Evolutionary conservation across 2,888 invertebrate species (phyloP), one percentile per base, ranked within the genome.

Genomic region (Dryobotodes eremita): DNA sequence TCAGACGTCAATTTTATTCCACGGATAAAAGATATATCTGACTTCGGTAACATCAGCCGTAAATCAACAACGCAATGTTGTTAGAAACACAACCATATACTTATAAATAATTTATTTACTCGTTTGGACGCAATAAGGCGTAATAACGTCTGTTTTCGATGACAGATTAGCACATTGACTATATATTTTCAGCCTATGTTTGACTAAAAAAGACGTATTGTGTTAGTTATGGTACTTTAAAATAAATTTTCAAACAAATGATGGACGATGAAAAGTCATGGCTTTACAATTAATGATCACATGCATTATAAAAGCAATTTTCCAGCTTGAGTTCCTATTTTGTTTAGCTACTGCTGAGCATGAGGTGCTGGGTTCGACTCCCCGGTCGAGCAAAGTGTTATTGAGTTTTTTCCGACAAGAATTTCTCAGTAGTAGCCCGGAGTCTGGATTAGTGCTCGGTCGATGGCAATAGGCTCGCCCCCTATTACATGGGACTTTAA

Each of bases 81-180:
- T 69, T 61, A 69, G 13, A 55, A 31, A n/a, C 50, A 57, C 13
- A 48, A 48, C 26, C 20, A 26, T 81, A 73, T 62, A 73, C 55
- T 72, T 85, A 76, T 20, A 57, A 68, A 69, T 81, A 64, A 81
- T 76, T 82, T 83, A 76, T 81, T 81, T 83, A 76, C 76, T 70
- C 71, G 72, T 75, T 84, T 76, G 59, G n/a, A 59, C 70, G 77
- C 66, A 85, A 74, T 71, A 53, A 23, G 1, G 10, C 13, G 36
- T 66, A 65, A 72, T 75, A 53, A 71, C 13, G 13, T 13, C 26
- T 55, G 55, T 57, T 42, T 64, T 46, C 31, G 4, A 61, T 65
- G 50, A 13, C 59, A 53, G 17, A 72, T 69, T 68, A 71, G 15
- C 1, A 13, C 70, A 66, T 46, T 74, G 74, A 53, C n/a, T 46